Evolutionary conservation across 2,113 vertebrate genomes (phyloP), one percentile per base, ranked within the genome.

Genomic region (Oreochromis aureus): DNA sequence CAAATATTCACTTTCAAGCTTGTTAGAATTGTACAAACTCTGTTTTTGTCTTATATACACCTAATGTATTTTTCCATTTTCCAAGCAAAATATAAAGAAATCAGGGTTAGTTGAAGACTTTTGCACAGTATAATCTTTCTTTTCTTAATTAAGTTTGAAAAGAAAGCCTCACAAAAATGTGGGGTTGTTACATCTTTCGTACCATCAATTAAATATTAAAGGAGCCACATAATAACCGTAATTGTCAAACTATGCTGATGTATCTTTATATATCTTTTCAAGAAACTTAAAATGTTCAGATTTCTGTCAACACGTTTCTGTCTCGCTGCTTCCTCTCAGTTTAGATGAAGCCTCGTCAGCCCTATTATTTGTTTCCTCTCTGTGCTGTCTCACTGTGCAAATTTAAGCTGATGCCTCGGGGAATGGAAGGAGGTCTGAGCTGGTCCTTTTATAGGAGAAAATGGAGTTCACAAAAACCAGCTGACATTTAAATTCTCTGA

Each of bases 371-470:
- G 10, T 80, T 44, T 55, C 63, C 27, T 9, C 15, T 82, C 53
- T 22, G 30, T 55, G 22, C 63, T 19, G 19, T 46, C 10, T 76
- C 36, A n/a, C 71, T 54, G 34, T 18, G 84, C 66, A 86, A 81
- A 66, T 83, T 90, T 78, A 69, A 66, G 39, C 5, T 10, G 78
- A 56, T 19, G 34, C 86, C 91, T 69, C 16, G 0, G 59, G 86
- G 90, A 85, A 41, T 3, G 3, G 53, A 73, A 56, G 84, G 27
- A 89, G 88, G 84, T 90, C 91, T 80, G 80, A 94, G 88, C 76
- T 8, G 30, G 55, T 54, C 76, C 84, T 93, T 87, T 90, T 82
- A 88, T 59, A 86, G 82, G 76, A 89, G 80, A 88, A 82, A 91
- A 92, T 85, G 85, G 85, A 88, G 61, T 89, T 88, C 80, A 82